These are phyloP conservation scores for Luscinia megarhynchos DNA, from an alignment of 2,797 vertebrate species.

Conservation along the genomic window DNA sequence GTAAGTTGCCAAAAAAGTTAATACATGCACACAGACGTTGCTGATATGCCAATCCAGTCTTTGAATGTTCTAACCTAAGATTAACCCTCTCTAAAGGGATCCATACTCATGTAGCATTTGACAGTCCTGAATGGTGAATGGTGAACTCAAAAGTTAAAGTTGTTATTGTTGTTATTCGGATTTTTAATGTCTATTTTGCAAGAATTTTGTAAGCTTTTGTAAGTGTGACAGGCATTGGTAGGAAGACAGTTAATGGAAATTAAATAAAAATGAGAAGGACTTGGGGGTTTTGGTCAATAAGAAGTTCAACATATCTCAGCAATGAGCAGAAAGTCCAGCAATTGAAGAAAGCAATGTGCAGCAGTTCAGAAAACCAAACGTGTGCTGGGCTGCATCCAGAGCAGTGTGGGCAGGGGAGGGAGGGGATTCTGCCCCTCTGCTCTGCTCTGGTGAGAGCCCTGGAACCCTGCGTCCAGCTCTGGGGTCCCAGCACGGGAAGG, in stretches of 20 bases:
- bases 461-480: neutral
- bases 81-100: neutral
- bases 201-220: neutral
- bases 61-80: neutral
- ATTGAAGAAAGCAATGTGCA: neutral
- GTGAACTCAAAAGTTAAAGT: neutral
- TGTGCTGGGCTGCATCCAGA: neutral
- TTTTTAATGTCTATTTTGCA: neutral
- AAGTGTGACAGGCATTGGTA: neutral
- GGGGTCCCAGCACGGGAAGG: no score
- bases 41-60: neutral
- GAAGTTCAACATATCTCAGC: neutral
- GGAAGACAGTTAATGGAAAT: neutral
- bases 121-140: neutral
- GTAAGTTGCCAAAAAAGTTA: neutral
- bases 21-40: accelerated
- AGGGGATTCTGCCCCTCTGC: neutral
- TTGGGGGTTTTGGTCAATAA: accelerated
- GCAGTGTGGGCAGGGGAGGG: accelerated
- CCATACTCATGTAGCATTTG: neutral
- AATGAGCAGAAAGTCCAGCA: neutral
- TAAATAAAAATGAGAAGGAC: neutral
- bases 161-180: neutral
- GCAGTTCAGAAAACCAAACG: accelerated
- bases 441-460: neutral